Evolutionary conservation across 2,797 vertebrate genomes (phyloP).

Genomic region (Sparus aurata): DNA sequence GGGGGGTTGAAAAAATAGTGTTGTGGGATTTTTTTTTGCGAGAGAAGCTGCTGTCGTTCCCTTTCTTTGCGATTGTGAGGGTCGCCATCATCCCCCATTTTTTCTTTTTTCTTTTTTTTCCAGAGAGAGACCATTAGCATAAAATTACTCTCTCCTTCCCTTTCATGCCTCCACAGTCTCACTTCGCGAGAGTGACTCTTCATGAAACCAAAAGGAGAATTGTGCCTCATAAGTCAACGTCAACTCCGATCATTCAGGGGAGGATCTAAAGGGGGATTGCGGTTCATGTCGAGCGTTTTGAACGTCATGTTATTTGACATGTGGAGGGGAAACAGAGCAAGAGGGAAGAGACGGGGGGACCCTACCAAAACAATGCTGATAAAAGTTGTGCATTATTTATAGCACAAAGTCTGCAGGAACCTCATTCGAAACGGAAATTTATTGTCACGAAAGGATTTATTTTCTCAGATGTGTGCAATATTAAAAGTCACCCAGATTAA

Average conservation of each 20-base stretch:
- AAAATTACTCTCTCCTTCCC: conserved; percentile 41
- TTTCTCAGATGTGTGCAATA: not conserved
- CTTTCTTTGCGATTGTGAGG: conserved; percentile 46
- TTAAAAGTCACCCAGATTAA: conserved; percentile 5
- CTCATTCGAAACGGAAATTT: conserved; percentile 41
- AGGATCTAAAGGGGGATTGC: conserved; percentile 48
- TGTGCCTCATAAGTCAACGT: conserved; percentile 42
- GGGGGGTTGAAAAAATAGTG: conserved; percentile 4
- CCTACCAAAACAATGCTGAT: conserved; percentile 48
- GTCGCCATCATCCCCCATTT: conserved; percentile 21
- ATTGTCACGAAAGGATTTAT: conserved; percentile 31
- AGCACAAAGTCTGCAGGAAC: conserved; percentile 32
- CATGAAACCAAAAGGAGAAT: conserved; percentile 39
- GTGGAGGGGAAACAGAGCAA: conserved; percentile 25
- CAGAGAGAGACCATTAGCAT: conserved; percentile 63
- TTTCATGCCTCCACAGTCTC: conserved; percentile 36
- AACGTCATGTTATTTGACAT: conserved; percentile 56
- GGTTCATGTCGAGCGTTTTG: conserved; percentile 51
- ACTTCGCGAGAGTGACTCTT: conserved; percentile 41
- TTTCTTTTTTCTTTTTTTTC: not conserved
- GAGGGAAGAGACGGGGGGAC: conserved; percentile 11
- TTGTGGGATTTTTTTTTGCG: conserved; percentile 20
- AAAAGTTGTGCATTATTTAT: conserved; percentile 59
- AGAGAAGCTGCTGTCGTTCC: conserved; percentile 36
- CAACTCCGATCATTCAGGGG: conserved; percentile 40